Evolutionary conservation across 2,888 invertebrate species (phyloP), one percentile per base, ranked within the genome.

Genomic region (Chaitophorus viminalis): DNA sequence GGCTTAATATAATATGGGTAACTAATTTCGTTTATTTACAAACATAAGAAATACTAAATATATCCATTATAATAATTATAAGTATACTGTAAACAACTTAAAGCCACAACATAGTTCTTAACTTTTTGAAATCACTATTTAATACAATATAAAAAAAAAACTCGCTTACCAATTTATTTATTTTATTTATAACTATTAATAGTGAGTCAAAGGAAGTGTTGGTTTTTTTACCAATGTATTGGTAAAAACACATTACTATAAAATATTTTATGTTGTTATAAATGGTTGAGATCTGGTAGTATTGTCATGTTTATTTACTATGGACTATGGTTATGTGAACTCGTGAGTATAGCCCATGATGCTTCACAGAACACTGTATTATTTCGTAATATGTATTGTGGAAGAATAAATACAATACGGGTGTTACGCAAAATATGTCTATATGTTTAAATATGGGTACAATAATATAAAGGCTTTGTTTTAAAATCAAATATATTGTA

Each of bases 11-110:
- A 33, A 81, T n/a, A 29, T 79, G 21, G 11, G 68, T 79, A 29
- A 54, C 81, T 68, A 81, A 82, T 36, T 74, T 11, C 54, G 74
- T 72, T 82, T 25, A 54, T 78, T 78, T 74, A 14, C 17, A n/a
- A 29, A 33, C 36, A n/a, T 25, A 29, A 68, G 29, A 68, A 68
- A 68, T 31, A 31, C 21, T 25, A 60, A 3, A 60, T 60, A 11
- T 31, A 70, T 4, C 17, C 14, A 4, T 29, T 70, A 70, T 17
- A 29, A 70, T 70, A n/a, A 29, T 29, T 31, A 11, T 70, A 29
- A 70, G 31, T 70, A 0, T 29, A 9, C 9, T 14, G 17, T 29
- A 17, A 31, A 14, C 5, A 70, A 70, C 54, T 77, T 33, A 54
- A 5, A 25, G 14, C 54, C 9, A 60, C 21, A 21, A 6, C 21